Evolutionary conservation across 92 coral and sea anemone species (phyloP), one percentile per base, ranked within the genome.

Genomic region (Diadumene lineata): DNA sequence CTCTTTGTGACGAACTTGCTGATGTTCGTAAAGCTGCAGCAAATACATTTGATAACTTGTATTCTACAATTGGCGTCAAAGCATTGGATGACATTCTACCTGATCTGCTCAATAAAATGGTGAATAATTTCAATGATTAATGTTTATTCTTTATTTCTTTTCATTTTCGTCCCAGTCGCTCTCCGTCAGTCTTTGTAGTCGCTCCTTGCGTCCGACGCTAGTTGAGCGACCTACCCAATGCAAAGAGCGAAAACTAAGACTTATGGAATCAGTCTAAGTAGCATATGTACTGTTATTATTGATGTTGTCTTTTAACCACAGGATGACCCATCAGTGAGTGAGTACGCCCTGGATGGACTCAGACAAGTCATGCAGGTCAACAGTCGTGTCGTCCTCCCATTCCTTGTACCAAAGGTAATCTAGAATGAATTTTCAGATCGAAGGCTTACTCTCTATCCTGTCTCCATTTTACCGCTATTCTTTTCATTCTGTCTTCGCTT

Each of bases 301-400:
- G 25, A 19, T 34, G 19, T 6, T 68, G 8, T 50, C 19, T 8
- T 72, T 50, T 31, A 32, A 27, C 65, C 73, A 43, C 75, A 93
- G 98, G 93, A 88, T 57, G 97, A 91, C 56, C 88, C 94, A 21
- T 55, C 83, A n/a, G 61, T 88, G 57, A 86, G 91, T 22, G 98
- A 94, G 81, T 83, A 80, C 69, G 93, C 98, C 0, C 66, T 94
- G 70, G 98, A 94, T 83, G 98, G 98, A 10, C 79, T 94, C 13
- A 90, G 96, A 7, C 97, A 94, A 74, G 96, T 94, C 32, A 94
- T 94, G 98, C 85, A 97, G 11, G 93, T 94, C 55, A 92, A 92
- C 81, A 94, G 98, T 69, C 83, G 97, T 63, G 97, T 92, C 1
- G 98, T 94, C 28, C 85, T 94, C 1, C 98, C 98, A 0, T 92